A percentile compares a stretch with the other conserved stretches of the same genome.
Conservation (phyloP, 2,888 invertebrate genomes). For the Philereme transversata region DNA sequence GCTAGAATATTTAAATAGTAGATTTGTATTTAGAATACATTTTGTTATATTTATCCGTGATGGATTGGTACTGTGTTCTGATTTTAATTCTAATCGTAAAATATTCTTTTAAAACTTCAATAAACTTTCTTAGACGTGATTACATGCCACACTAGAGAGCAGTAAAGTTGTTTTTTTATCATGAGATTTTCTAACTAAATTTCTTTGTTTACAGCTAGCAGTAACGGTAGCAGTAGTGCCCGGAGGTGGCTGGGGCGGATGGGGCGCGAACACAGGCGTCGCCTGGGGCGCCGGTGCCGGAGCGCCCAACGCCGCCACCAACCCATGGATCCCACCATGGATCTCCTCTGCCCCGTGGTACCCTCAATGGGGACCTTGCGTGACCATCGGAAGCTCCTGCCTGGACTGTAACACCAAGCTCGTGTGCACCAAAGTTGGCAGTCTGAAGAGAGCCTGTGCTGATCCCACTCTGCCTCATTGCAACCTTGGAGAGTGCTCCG, state of each 20-base stretch:
- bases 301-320: constrained; percentile 48
- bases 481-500: constrained; percentile 75
- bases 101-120: too few relatives aligned
- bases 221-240: constrained; percentile 57
- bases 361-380: constrained; percentile 69
- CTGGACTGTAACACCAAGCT: constrained; percentile 66
- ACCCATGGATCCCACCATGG: constrained; percentile 76
- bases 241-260: constrained; percentile 38
- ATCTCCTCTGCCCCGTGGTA: constrained; percentile 66
- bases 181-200: too few relatives aligned
- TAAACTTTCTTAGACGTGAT: too few relatives aligned
- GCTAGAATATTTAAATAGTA: not conserved
- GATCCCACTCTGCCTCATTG: constrained; percentile 73
- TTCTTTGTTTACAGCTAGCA: constrained; percentile 50
- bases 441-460: constrained; percentile 60
- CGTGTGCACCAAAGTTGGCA: constrained; percentile 72
- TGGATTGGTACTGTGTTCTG: too few relatives aligned
- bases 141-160: too few relatives aligned
- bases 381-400: constrained; percentile 61
- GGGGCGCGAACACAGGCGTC: constrained; percentile 38
- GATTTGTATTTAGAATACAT: too few relatives aligned
- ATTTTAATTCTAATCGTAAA: too few relatives aligned
- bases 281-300: constrained; percentile 35
- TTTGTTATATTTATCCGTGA: too few relatives aligned
- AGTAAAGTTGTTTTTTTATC: too few relatives aligned